A percentile compares a stretch with the other conserved stretches of the same genome.
Evolutionary conservation across 2,797 vertebrate genomes (phyloP).

Genomic region (Syndactyla subalaris): DNA sequence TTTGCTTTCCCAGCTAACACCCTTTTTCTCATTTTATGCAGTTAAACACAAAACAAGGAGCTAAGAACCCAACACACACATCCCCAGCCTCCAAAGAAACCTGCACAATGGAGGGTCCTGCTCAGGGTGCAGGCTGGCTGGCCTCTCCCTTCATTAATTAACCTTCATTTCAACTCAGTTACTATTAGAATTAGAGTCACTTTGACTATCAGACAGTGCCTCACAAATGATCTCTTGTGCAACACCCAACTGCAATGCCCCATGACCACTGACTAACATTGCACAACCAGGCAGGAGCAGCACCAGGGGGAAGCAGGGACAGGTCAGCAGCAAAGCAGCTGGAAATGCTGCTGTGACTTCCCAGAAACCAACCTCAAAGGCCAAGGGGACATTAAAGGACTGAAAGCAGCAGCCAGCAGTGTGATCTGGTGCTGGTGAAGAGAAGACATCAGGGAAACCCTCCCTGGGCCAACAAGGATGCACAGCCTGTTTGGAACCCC

Average conservation of each 20-base stretch:
- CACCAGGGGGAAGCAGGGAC: neutral
- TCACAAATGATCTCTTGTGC: neutral
- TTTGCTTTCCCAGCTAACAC: neutral
- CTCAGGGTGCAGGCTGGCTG: rapidly evolving
- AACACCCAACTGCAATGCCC: neutral
- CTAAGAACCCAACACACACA: neutral
- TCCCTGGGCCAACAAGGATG: neutral
- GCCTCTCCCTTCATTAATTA: neutral
- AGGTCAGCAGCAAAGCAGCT: neutral
- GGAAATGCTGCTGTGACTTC: neutral
- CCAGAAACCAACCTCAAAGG: neutral
- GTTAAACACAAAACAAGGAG: neutral
- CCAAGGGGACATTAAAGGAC: neutral
- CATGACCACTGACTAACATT: neutral
- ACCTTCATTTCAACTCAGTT: neutral
- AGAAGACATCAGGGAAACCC: neutral
- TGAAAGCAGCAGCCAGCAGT: neutral
- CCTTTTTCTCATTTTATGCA: neutral
- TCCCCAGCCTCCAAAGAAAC: neutral
- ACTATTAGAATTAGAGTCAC: neutral
- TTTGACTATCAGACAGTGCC: neutral
- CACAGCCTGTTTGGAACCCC: neutral
- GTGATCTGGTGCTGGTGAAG: rapidly evolving
- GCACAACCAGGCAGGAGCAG: neutral
- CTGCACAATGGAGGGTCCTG: rapidly evolving